These are phyloP conservation scores for Xiphophorus hellerii DNA, from an alignment of 2,113 vertebrate genomes.

Conservation along the genomic window DNA sequence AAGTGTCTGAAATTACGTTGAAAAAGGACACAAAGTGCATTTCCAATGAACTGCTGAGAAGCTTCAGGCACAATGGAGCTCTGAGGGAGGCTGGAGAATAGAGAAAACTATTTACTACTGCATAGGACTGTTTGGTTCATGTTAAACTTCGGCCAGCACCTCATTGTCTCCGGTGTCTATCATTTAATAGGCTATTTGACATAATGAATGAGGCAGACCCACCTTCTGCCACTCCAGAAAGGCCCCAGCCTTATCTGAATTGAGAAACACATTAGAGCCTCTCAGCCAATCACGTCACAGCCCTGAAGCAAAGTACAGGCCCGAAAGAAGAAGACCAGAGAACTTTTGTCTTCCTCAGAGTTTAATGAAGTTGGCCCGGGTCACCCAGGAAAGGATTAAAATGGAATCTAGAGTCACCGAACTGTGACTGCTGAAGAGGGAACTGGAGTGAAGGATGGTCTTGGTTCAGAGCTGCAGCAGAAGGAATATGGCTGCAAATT, in stretches of 20 bases:
- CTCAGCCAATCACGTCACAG: slow-evolving; percentile 71
- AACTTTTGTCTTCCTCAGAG: slow-evolving; percentile 79
- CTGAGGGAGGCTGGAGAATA: slow-evolving; percentile 62
- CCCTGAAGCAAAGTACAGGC: slow-evolving; percentile 66
- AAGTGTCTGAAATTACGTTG: slow-evolving; percentile 31
- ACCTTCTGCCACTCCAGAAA: slow-evolving; percentile 89
- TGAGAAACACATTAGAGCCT: slow-evolving; percentile 76
- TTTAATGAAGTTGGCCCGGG: slow-evolving; percentile 82
- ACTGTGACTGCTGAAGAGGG: slow-evolving; percentile 66
- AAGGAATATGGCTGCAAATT: slow-evolving; percentile 79
- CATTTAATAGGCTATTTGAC: slow-evolving; percentile 88
- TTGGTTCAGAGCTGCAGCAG: slow-evolving; percentile 75
- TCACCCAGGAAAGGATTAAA: slow-evolving; percentile 72
- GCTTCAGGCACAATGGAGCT: slow-evolving; percentile 61
- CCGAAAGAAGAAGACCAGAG: slow-evolving; percentile 71
- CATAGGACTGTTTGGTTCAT: slow-evolving; percentile 77
- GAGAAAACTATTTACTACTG: slow-evolving; percentile 80
- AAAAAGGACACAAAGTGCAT: slow-evolving; percentile 29
- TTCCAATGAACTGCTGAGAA: slow-evolving; percentile 47
- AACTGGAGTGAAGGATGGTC: slow-evolving; percentile 68
- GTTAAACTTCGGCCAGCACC: slow-evolving; percentile 81
- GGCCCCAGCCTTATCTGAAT: slow-evolving; percentile 81
- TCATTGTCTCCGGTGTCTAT: slow-evolving; percentile 89
- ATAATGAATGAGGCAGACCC: slow-evolving; percentile 91
- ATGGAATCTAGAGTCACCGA: slow-evolving; percentile 66